Conservation (phyloP, 2,797 vertebrate species). For the Peromyscus melanophrys region DNA sequence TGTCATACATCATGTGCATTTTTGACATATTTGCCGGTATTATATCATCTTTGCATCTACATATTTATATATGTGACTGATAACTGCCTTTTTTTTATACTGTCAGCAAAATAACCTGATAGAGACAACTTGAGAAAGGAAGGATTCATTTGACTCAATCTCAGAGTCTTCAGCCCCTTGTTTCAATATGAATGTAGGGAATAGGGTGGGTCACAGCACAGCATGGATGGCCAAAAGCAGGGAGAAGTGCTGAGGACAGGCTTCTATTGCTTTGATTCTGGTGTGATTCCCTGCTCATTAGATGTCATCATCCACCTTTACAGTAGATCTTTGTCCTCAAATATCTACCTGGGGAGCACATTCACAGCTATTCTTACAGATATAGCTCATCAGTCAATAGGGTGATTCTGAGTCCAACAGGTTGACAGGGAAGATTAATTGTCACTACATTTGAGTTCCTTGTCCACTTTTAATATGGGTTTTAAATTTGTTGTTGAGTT, state of each 20-base stretch:
- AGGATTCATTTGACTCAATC: background rate
- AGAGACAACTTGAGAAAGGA: background rate
- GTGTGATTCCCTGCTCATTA: background rate
- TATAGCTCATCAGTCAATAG: background rate
- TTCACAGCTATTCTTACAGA: background rate
- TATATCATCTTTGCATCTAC: background rate
- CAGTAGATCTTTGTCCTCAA: background rate
- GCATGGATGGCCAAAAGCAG: background rate
- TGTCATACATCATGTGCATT: background rate
- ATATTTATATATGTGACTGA: background rate
- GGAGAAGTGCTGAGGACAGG: background rate
- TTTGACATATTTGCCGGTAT: background rate
- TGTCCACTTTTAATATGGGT: background rate
- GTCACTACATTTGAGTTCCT: background rate
- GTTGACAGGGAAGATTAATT: background rate
- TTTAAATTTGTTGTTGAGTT: background rate
- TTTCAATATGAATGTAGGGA: background rate
- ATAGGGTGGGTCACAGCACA: too few species aligned
- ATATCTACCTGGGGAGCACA: background rate
- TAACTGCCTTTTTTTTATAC: background rate
- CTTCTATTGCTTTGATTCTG: background rate
- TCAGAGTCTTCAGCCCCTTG: background rate
- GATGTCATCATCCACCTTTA: background rate
- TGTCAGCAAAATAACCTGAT: background rate
- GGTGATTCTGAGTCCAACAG: background rate